Evolutionary conservation across 2,113 vertebrate species (phyloP).

Genomic region (Hemicordylus capensis): DNA sequence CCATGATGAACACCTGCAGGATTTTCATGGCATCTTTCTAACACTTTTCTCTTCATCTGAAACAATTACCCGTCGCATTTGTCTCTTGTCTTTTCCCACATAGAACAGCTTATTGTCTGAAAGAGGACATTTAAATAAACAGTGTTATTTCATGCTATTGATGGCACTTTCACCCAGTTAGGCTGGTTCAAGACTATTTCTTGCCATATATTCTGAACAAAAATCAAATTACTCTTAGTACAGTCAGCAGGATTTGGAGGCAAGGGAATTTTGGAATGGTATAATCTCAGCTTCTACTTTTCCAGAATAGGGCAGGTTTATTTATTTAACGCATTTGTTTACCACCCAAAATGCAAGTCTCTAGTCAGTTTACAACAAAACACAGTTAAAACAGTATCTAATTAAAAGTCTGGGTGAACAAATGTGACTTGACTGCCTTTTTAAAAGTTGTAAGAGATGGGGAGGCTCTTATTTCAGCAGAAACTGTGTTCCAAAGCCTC

Average conservation of each 20-base stretch:
- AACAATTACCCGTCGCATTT: conserved; percentile 77
- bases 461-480: no score
- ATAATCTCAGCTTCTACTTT: neutral
- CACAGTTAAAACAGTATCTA: no score
- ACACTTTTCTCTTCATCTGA: conserved; percentile 78
- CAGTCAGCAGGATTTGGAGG: neutral
- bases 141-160: neutral
- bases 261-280: neutral
- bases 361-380: no score
- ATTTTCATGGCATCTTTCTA: conserved; percentile 75
- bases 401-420: no score
- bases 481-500: no score
- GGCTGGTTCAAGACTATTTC: neutral
- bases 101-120: conserved; percentile 79
- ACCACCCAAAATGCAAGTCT: no score
- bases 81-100: conserved; percentile 78
- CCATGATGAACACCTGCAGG: conserved; percentile 73
- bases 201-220: conserved; percentile 12
- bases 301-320: neutral
- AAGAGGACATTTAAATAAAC: conserved; percentile 50
- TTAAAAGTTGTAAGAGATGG: no score
- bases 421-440: no score
- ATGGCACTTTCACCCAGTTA: neutral
- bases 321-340: no score
- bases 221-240: no score